Conservation (phyloP, 2,888 invertebrate genomes). For the Phortica magna region DNA sequence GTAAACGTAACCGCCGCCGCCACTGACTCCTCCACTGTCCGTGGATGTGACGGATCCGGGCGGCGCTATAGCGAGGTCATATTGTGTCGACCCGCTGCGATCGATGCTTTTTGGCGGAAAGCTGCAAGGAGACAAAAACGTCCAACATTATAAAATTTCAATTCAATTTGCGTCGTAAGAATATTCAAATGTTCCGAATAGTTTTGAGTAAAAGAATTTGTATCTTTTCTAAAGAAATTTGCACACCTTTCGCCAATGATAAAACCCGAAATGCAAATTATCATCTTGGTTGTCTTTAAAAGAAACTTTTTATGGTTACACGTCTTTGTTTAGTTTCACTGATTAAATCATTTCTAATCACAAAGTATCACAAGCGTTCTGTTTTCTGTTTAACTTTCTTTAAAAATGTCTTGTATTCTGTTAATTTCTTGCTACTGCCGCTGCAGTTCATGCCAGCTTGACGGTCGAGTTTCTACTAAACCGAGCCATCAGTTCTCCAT, state of each 20-base stretch:
- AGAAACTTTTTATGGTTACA: constrained; percentile 7
- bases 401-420: neutral
- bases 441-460: constrained; percentile 51
- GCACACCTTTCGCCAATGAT: constrained; percentile 80
- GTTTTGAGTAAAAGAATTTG: neutral
- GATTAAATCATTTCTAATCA: constrained; percentile 12
- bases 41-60: constrained; percentile 64
- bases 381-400: constrained; percentile 2
- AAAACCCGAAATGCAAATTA: constrained; percentile 82
- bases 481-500: constrained; percentile 52
- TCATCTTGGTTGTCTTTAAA: constrained; percentile 75
- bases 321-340: constrained; percentile 2
- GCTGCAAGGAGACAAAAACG: constrained; percentile 60
- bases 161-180: constrained; percentile 20
- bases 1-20: constrained; percentile 75
- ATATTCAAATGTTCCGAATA: neutral
- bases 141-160: constrained; percentile 15
- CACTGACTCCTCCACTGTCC: constrained; percentile 52
- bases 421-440: neutral
- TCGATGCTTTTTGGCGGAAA: constrained; percentile 78
- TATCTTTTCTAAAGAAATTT: neutral
- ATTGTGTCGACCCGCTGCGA: constrained; percentile 76
- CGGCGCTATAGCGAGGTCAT: constrained; percentile 68
- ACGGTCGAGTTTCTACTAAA: constrained; percentile 66
- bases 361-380: constrained; percentile 13